Evolutionary conservation across 2,888 invertebrate species (phyloP).

Genomic region (Reticulitermes lucifugus): DNA sequence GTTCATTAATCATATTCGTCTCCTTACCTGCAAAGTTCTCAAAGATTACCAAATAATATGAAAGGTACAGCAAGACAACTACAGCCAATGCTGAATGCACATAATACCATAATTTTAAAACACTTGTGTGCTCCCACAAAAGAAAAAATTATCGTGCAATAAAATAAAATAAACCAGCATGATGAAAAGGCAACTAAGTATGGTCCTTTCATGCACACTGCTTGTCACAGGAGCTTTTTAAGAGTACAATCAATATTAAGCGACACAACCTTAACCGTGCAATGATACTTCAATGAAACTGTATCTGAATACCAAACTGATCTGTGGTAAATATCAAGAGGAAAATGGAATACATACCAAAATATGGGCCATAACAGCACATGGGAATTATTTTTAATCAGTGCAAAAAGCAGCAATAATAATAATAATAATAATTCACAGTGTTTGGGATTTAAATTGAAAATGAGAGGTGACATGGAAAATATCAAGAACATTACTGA

Average conservation of each 20-base stretch:
- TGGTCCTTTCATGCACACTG: conserved; percentile 22
- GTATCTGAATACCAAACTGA: background rate
- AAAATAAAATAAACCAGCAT: background rate
- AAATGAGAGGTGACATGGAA: too few species aligned
- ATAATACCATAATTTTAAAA: background rate
- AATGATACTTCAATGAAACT: background rate
- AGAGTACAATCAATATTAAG: background rate
- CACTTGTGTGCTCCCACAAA: background rate
- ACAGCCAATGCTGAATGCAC: background rate
- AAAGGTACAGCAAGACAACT: background rate
- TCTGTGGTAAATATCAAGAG: background rate
- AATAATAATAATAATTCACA: too few species aligned
- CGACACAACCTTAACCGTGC: conserved; percentile 7
- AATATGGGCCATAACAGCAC: background rate
- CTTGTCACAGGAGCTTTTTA: background rate
- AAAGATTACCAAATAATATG: background rate
- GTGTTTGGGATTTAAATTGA: too few species aligned
- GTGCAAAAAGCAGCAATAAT: too few species aligned
- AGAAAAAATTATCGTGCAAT: background rate
- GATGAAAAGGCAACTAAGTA: background rate
- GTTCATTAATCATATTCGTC: background rate
- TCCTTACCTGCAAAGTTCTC: background rate
- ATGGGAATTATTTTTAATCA: background rate
- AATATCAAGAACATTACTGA: too few species aligned
- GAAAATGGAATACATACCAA: background rate